Evolutionary conservation across 2,113 vertebrate genomes (phyloP).

Genomic region (Corapipo altera): DNA sequence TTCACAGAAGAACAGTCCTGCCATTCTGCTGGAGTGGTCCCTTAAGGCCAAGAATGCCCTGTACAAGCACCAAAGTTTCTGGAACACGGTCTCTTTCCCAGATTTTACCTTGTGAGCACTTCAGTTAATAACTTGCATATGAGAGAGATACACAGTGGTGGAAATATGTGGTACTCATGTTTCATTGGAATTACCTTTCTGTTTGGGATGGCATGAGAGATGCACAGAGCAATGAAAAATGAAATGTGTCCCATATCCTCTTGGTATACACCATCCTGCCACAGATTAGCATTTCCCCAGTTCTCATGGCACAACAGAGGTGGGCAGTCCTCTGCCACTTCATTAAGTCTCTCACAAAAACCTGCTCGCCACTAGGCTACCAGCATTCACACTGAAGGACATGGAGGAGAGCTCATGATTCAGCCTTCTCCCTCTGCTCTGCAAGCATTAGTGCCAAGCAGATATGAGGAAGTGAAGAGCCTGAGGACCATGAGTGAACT

Average conservation of each 20-base stretch:
- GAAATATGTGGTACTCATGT: fast-evolving
- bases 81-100: not conserved
- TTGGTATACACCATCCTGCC: not conserved
- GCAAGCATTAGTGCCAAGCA: not conserved
- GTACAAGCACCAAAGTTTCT: not conserved
- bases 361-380: not conserved
- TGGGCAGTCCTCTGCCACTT: not conserved
- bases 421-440: not conserved
- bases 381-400: not conserved
- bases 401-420: not conserved
- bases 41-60: not conserved
- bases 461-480: not conserved
- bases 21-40: not conserved
- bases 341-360: not conserved
- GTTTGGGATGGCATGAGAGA: not conserved
- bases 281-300: fast-evolving
- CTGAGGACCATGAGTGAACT: not conserved
- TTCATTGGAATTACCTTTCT: not conserved
- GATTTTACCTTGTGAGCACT: not conserved
- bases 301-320: not conserved
- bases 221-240: not conserved
- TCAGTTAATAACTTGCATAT: not conserved
- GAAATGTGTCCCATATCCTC: not conserved
- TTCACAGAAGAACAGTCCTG: not conserved
- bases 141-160: fast-evolving